Evolutionary conservation across 2,113 vertebrate genomes (phyloP), one percentile per base, ranked within the genome.

Genomic region (Ailurus styani): DNA sequence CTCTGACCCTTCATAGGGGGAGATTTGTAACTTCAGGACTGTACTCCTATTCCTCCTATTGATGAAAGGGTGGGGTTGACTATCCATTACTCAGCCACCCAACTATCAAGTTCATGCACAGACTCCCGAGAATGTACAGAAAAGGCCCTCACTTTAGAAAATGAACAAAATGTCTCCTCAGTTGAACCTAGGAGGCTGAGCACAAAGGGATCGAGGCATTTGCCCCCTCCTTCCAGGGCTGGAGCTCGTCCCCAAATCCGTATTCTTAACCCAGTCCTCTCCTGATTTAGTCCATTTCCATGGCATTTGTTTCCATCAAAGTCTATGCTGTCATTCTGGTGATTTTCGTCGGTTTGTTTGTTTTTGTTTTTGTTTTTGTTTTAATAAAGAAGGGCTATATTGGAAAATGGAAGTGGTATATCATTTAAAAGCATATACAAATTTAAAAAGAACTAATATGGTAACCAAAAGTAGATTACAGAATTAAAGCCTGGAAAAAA

Each of bases 401-500:
- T 66, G 50, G 66, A 94, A 86, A 96, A 78, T 23, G 52, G 47
- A 31, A 18, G 60, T 72, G 73, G 31, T 52, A 3, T 78, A 50
- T 68, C 77, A 95, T 89, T 89, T 70, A 96, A 79, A 86, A 93
- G 64, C 25, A 97, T 85, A 90, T 72, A 95, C 20, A 42, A 64
- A 93, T 55, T 82, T 96, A 83, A 72, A 79, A 95, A 93, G 31
- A 91, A 93, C 31, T 55, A 72, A 86, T 40, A 81, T 18, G 54
- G n/a, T 52, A 92, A 77, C 84, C 94, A 81, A 88, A 87, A 88
- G 77, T 54, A 55, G 60, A 31, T 81, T 95, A 37, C 77, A 88
- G 72, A 97, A 91, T 87, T 90, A 95, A 97, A 96, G 57, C n/a
- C 75, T 79, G 73, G 90, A 94, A 89, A 93, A 98, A 98, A 78